These are phyloP conservation scores for Chloroceryle aenea DNA, from an alignment of 2,113 vertebrate species.

Conservation along the genomic window DNA sequence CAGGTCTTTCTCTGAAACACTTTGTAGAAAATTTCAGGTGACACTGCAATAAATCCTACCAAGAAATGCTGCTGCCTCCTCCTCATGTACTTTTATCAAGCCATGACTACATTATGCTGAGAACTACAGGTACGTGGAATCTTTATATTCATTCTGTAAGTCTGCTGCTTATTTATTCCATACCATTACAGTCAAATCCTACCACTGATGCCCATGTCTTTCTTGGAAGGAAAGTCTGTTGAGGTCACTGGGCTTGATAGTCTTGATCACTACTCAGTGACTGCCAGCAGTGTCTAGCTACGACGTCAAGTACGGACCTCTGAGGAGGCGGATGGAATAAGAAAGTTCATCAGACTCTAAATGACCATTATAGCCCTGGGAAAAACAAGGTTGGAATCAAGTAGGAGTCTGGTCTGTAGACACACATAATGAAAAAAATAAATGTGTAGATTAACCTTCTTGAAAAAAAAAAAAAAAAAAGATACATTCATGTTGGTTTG, in stretches of 20 bases:
- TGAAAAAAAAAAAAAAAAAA: neutral
- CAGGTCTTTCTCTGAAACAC: neutral
- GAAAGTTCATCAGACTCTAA: neutral
- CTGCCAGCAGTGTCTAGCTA: accelerated
- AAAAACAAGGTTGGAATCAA: neutral
- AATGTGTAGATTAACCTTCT: neutral
- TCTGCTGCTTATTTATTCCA: neutral
- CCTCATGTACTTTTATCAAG: neutral
- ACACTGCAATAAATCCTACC: neutral
- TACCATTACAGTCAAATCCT: neutral
- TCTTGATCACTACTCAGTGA: neutral
- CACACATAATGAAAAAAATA: neutral
- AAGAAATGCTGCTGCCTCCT: neutral
- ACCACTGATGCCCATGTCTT: accelerated
- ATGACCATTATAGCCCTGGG: neutral
- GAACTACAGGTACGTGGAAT: neutral
- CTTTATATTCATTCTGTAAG: neutral
- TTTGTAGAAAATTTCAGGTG: neutral
- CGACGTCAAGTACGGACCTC: accelerated
- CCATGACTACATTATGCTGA: neutral
- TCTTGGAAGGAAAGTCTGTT: neutral
- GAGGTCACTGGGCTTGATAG: neutral
- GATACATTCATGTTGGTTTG: neutral
- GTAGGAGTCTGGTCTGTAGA: neutral
- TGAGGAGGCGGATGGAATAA: accelerated